phyloP scores from a whole-genome alignment of 2,888 invertebrate species.

The Drosophila neotestacea region DNA sequence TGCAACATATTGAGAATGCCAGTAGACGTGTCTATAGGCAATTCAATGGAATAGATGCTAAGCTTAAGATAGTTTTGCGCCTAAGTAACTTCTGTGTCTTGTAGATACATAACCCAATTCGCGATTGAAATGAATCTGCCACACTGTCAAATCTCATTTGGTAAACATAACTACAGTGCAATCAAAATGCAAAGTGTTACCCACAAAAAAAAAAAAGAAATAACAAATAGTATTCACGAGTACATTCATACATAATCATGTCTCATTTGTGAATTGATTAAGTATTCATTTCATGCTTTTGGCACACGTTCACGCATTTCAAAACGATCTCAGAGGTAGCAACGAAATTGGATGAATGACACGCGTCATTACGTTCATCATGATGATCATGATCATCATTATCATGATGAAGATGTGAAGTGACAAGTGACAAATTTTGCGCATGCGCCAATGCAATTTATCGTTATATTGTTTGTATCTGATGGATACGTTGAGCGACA shows the following conservation, averaged over 20 bases:
- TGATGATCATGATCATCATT: slow-evolving; percentile 4
- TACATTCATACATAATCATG: slow-evolving; percentile 46
- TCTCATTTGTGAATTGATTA: slow-evolving; percentile 41
- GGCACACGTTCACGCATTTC: slow-evolving; percentile 76
- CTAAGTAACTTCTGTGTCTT: neutral
- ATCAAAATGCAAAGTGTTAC: slow-evolving; percentile 42
- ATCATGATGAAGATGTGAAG: slow-evolving; percentile 6
- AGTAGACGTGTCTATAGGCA: neutral
- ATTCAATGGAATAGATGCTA: slow-evolving; percentile 34
- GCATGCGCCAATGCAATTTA: slow-evolving; percentile 50
- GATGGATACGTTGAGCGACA: slow-evolving; percentile 24
- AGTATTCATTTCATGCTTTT: slow-evolving; percentile 59
- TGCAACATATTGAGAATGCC: neutral
- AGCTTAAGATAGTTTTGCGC: slow-evolving; percentile 32
- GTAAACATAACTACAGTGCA: slow-evolving; percentile 13
- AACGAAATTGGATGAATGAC: slow-evolving; percentile 28
- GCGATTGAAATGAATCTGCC: slow-evolving; percentile 2
- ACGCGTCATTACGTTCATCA: slow-evolving; percentile 36
- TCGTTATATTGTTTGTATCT: slow-evolving; percentile 16
- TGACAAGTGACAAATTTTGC: slow-evolving; percentile 36
- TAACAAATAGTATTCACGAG: slow-evolving; percentile 36
- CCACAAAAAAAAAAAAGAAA: neutral
- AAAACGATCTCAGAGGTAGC: slow-evolving; percentile 16
- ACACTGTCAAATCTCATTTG: neutral
- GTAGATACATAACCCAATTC: slow-evolving; percentile 18